Percentiles rank a stretch among this genome's conserved stretches.
Evolutionary conservation across 2,797 vertebrate species (phyloP).

Genomic region (Gobionotothen gibberifrons): DNA sequence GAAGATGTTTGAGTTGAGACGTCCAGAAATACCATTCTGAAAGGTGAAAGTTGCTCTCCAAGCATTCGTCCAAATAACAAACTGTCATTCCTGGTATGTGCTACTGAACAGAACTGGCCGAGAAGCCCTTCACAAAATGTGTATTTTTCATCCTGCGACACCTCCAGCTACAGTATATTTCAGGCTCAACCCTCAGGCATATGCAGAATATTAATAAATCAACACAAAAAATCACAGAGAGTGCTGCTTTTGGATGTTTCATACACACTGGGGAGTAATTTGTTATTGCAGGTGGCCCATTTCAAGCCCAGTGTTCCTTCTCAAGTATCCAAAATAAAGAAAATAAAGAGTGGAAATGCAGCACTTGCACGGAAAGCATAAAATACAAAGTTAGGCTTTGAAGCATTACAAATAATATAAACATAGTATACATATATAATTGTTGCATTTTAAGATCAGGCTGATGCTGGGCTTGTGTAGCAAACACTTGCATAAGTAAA

Average conservation of each 20-base stretch:
- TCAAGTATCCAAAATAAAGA: constrained; percentile 69
- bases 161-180: constrained; percentile 62
- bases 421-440: background rate
- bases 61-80: constrained; percentile 61
- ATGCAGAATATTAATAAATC: constrained; percentile 73
- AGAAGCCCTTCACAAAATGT: constrained; percentile 41
- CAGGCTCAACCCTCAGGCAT: constrained; percentile 42
- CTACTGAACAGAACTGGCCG: constrained; percentile 67
- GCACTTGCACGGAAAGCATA: background rate
- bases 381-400: background rate
- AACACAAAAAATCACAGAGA: constrained; percentile 51
- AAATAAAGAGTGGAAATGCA: constrained; percentile 56
- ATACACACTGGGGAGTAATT: constrained; percentile 69
- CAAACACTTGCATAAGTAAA: constrained; percentile 59
- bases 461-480: constrained; percentile 22
- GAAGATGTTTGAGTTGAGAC: constrained; percentile 55
- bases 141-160: constrained; percentile 61
- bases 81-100: constrained; percentile 71
- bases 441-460: constrained; percentile 16
- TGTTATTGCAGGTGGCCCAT: constrained; percentile 76
- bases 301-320: constrained; percentile 61
- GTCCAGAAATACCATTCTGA: constrained; percentile 57
- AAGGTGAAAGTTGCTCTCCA: constrained; percentile 51
- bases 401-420: constrained; percentile 18
- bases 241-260: constrained; percentile 71